Percentiles rank a stretch among this genome's conserved stretches.
Evolutionary conservation across 2,888 invertebrate genomes (phyloP).

Genomic region (Lypha dubia): DNA sequence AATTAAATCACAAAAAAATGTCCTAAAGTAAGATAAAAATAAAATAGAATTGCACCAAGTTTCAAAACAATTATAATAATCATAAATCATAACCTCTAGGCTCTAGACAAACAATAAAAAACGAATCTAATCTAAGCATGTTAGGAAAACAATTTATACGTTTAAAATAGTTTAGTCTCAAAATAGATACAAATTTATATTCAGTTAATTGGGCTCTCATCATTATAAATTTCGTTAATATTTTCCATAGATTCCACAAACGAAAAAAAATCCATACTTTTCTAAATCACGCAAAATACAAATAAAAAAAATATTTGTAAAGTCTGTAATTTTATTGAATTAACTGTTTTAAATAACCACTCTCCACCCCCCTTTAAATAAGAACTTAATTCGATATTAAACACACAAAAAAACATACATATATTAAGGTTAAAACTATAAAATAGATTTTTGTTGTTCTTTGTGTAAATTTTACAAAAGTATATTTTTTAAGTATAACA

Average conservation of each 20-base stretch:
- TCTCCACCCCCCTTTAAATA: background rate
- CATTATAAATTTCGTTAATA: conserved; percentile 30
- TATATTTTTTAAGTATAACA: conserved; percentile 64
- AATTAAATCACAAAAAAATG: conserved; percentile 47
- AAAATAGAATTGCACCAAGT: conserved; percentile 70
- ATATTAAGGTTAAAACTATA: conserved; percentile 15
- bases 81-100: conserved; percentile 69
- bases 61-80: conserved; percentile 57
- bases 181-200: conserved; percentile 6
- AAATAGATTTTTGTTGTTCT: conserved; percentile 60
- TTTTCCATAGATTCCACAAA: conserved; percentile 21
- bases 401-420: conserved; percentile 5
- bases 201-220: conserved; percentile 10
- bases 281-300: conserved; percentile 19
- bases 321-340: conserved; percentile 56
- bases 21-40: conserved; percentile 69
- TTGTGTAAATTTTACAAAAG: conserved; percentile 66
- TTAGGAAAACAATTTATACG: conserved; percentile 23
- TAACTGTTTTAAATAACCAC: conserved; percentile 38
- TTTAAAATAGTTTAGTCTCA: background rate
- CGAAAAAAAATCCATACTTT: conserved; percentile 7
- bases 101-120: conserved; percentile 31
- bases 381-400: conserved; percentile 12
- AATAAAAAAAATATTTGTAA: conserved; percentile 36
- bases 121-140: conserved; percentile 26